These are phyloP conservation scores for Atrina japonica DNA, from an alignment of 2,888 invertebrate genomes.

Conservation along the genomic window DNA sequence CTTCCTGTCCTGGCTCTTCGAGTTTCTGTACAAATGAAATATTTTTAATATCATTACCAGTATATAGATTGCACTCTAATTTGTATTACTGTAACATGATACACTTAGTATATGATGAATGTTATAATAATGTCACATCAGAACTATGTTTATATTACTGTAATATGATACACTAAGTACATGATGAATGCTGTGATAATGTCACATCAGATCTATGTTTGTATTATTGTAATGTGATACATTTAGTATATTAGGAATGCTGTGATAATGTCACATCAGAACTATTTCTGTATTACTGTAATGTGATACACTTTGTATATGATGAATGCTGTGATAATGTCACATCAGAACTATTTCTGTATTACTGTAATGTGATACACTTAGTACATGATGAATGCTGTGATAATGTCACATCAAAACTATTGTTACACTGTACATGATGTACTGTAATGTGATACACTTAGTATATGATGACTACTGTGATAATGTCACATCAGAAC, in stretches of 20 bases:
- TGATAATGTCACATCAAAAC: too few species aligned
- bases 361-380: not conserved
- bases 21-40: slow-evolving; percentile 73
- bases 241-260: not conserved
- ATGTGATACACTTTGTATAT: not conserved
- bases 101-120: not conserved
- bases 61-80: too few species aligned
- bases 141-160: not conserved
- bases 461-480: too few species aligned
- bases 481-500: too few species aligned
- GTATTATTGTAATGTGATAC: not conserved
- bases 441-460: too few species aligned
- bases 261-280: not conserved
- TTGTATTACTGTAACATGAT: too few species aligned
- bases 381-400: too few species aligned
- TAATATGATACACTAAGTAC: not conserved
- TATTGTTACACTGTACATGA: too few species aligned
- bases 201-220: not conserved
- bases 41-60: too few species aligned
- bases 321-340: not conserved
- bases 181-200: not conserved
- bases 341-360: not conserved
- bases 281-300: not conserved
- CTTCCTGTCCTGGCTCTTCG: slow-evolving; percentile 78
- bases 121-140: not conserved